Base-by-base conservation (phyloP, 2,888 invertebrate genomes). In the Zelleria hepariella region DNA sequence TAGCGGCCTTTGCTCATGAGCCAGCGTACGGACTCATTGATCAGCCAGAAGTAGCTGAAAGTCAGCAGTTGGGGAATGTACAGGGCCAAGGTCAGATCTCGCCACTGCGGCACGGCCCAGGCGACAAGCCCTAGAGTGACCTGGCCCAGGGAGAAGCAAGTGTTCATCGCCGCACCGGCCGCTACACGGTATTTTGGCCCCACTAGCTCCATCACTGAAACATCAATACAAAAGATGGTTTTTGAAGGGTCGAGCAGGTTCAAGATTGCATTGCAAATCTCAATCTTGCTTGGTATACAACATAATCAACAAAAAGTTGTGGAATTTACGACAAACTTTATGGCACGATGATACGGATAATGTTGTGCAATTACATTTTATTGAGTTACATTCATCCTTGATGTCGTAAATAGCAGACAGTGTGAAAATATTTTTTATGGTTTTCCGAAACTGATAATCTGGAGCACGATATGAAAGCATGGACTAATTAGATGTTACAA, bases 1-100 rank as follows among this genome's bases (percentile, higher is more conserved):
- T 90, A 90, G 59, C 91, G 89, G 4, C 91, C 90, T 67, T 92
- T 91, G 32, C 91, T 91, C 27, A 93, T 72, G 26, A 93, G 83
- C 94, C 94, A 94, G 63, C 94, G 84, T 18, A 92, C 84, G 24
- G 92, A 92, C 77, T 93, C 93, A 0, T 92, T 91, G 54, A 92
- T 76, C 2, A 92, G 67, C 90, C 92, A 92, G 62, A 91, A 90
- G 67, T 93, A 92, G 7, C 85, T 72, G 42, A 94, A 68, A 56
- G 92, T 86, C 0, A 93, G 67, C 15, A 93, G 72, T 1, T 91
- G 90, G 0, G 94, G 94, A 0, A 88, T 78, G 67, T 94, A 94
- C 27, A 93, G 77, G 8, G 91, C 83, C 48, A 92, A 80, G 32
- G 93, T 84, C 25, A 92, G 74, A 60, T 80, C 75, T 66, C 92